A percentile compares a stretch with the other conserved stretches of the same genome.
These are phyloP conservation scores for Nyctibius grandis DNA, from an alignment of 2,797 vertebrate species.

Conservation along the genomic window DNA sequence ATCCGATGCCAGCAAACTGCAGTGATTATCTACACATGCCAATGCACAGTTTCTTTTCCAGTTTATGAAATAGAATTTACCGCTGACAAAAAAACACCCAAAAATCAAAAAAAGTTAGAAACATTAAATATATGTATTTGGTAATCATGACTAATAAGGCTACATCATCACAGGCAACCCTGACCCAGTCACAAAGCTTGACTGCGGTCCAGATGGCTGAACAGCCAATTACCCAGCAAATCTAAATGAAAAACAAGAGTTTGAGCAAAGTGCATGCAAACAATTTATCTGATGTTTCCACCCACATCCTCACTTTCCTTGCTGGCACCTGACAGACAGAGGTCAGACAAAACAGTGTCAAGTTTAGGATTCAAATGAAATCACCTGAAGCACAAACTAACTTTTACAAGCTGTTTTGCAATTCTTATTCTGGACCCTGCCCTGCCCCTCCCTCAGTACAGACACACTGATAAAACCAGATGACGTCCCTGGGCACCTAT, in stretches of 20 bases:
- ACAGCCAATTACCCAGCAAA: background rate
- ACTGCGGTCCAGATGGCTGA: background rate
- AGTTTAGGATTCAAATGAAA: background rate
- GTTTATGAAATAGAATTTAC: background rate
- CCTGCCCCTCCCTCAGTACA: background rate
- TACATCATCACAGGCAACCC: background rate
- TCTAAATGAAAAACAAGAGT: background rate
- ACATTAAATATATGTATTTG: background rate
- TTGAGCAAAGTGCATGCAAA: background rate
- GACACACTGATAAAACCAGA: background rate
- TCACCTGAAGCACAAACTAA: background rate
- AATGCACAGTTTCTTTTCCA: background rate
- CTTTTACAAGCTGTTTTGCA: background rate
- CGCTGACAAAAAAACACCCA: background rate
- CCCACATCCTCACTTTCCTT: background rate
- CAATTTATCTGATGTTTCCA: background rate
- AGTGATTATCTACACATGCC: background rate
- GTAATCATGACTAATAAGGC: background rate
- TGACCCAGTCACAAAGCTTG: background rate
- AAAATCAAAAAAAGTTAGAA: background rate
- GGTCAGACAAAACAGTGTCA: background rate
- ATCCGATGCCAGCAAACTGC: background rate
- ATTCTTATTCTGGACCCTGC: background rate
- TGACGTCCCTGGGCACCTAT: conserved; percentile 23
- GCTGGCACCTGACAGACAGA: background rate